Evolutionary conservation across 2,888 invertebrate genomes (phyloP).

Genomic region (Rotaria macrura): DNA sequence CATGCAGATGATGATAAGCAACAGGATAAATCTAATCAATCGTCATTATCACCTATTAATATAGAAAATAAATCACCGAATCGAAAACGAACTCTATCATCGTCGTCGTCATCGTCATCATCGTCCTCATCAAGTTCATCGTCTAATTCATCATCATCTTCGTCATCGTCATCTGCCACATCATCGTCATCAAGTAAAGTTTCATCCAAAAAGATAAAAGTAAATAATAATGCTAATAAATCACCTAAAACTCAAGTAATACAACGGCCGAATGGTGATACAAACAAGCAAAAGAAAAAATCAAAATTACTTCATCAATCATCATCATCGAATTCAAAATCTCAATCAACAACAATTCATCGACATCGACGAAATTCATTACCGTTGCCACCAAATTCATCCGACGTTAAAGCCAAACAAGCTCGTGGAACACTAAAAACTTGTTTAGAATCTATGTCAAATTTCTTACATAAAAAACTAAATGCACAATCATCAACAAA

Average conservation of each 20-base stretch:
- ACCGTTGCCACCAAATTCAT: neutral
- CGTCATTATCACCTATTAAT: neutral
- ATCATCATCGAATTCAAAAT: neutral
- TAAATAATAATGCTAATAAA: neutral
- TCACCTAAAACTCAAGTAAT: neutral
- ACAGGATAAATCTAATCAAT: neutral
- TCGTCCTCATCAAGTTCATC: neutral
- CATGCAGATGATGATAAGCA: neutral
- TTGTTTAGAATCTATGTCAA: neutral
- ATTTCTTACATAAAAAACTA: neutral
- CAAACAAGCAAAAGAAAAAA: neutral
- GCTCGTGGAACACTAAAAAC: constrained; percentile 11
- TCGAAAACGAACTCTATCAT: neutral
- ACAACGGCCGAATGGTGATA: neutral
- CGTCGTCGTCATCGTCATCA: neutral
- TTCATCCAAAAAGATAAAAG: neutral
- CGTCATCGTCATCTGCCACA: neutral
- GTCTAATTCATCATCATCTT: neutral
- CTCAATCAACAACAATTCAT: neutral
- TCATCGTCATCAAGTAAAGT: neutral
- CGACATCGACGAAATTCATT: neutral
- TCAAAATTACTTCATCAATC: neutral
- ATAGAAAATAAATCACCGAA: neutral
- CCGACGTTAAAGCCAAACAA: neutral
- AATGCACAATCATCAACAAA: neutral